Base-by-base conservation (phyloP, 2,888 invertebrate genomes). In the Chrysina gloriosa region DNA sequence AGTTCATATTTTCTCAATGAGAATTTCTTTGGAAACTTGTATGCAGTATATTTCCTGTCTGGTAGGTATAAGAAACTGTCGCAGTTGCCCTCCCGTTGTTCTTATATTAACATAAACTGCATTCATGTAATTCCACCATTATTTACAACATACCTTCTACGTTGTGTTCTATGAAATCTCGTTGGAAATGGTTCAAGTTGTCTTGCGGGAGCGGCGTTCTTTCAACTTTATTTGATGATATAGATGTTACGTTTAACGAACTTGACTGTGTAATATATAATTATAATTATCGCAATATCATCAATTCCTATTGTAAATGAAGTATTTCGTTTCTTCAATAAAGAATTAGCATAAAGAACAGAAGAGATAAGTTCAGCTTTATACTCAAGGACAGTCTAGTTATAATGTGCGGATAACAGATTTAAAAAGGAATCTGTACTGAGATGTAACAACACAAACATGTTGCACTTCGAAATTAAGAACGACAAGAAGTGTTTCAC, bases 211-310 rank as follows among this genome's bases (percentile, higher is more conserved):
- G 31, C 31, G 16, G 19, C 52, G 31, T 52, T 31, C 52, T 29
- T 52, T 9, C 9, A 52, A 31, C 23, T 31, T 52, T 52, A 29
- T 52, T 52, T 31, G 31, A 31, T 52, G 52, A 52, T 52, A 29
- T 52, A 52, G 29, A 52, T 52, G 29, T 52, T 52, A 29, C 50
- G 50, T 52, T 52, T 16, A 27, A 29, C 31, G 52, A 19, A 52
- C 52, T 52, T 19, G 31, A 45, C 21, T 45, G 19, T 16, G 16
- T 4, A 16, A 45, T 16, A n/a, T n/a, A n/a, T n/a, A n/a, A n/a
- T n/a, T n/a, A n/a, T n/a, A n/a, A n/a, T n/a, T n/a, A n/a, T n/a
- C n/a, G n/a, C n/a, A n/a, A n/a, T n/a, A n/a, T n/a, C n/a, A n/a
- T n/a, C n/a, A n/a, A n/a, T n/a, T n/a, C n/a, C n/a, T n/a, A n/a